Evolutionary conservation across 1,140 invertebrate species (phyloP).

Genomic region (Drosophila lacertosa): DNA sequence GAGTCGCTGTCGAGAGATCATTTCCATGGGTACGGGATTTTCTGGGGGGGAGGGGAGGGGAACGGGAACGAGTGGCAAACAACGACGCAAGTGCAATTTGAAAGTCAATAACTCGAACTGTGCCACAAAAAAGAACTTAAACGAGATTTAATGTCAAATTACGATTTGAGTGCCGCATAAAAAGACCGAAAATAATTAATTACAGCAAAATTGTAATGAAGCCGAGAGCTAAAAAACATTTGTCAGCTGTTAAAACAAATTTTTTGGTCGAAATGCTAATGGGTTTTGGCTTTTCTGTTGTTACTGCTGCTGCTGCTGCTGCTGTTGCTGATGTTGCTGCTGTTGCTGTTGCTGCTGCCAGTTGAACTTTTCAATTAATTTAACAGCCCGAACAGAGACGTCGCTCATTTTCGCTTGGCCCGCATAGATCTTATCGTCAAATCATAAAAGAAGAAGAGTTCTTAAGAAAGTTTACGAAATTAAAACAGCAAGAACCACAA

Average conservation of each 20-base stretch:
- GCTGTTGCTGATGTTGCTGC: slow-evolving; percentile 41
- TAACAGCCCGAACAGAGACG: slow-evolving; percentile 48
- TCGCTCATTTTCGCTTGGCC: slow-evolving; percentile 55
- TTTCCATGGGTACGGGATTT: too few species aligned
- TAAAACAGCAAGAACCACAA: slow-evolving; percentile 54
- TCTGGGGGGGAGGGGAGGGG: too few species aligned
- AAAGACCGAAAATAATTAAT: slow-evolving; percentile 48
- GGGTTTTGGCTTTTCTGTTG: slow-evolving; percentile 34
- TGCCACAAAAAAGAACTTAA: slow-evolving; percentile 24
- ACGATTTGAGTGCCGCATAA: slow-evolving; percentile 32
- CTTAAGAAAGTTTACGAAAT: slow-evolving; percentile 72
- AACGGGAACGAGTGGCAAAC: slow-evolving; percentile 7
- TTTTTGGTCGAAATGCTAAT: slow-evolving; percentile 67
- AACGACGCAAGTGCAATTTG: slow-evolving; percentile 28
- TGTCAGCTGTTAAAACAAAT: slow-evolving; percentile 78
- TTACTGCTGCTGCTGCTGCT: slow-evolving; percentile 7
- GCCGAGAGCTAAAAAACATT: slow-evolving; percentile 44
- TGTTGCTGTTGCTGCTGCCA: slow-evolving; percentile 44
- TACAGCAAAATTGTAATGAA: slow-evolving; percentile 42
- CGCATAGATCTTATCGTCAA: slow-evolving; percentile 75
- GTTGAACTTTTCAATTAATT: slow-evolving; percentile 80
- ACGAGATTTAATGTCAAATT: slow-evolving; percentile 48
- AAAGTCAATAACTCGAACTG: slow-evolving; percentile 29
- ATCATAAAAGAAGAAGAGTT: slow-evolving; percentile 72
- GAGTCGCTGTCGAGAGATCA: neutral